phyloP scores from a whole-genome alignment of 2,113 vertebrate genomes.

The Theropithecus gelada region DNA sequence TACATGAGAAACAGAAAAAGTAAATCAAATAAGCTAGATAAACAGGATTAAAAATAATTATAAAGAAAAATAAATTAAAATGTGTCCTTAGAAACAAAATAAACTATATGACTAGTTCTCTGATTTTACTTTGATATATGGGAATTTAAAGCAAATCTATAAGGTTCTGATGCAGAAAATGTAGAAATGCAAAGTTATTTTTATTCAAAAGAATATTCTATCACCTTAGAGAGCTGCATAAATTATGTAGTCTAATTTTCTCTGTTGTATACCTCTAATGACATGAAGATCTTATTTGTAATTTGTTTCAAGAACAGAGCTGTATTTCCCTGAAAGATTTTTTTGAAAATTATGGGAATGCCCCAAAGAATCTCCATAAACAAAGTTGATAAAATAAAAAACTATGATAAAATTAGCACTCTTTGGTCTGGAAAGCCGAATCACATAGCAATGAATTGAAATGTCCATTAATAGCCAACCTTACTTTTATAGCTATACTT shows the following conservation, averaged over 20 bases:
- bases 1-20: background rate
- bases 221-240: constrained; percentile 44
- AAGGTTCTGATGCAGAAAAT: constrained; percentile 2
- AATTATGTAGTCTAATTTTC: constrained; percentile 40
- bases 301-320: constrained; percentile 77
- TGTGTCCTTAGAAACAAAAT: background rate
- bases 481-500: constrained; percentile 19
- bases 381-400: constrained; percentile 71
- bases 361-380: constrained; percentile 70
- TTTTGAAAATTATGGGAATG: constrained; percentile 75
- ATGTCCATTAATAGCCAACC: background rate
- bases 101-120: background rate
- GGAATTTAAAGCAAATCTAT: background rate
- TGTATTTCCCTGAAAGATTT: constrained; percentile 64
- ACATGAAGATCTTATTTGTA: constrained; percentile 71
- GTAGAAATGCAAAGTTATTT: constrained; percentile 33
- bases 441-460: background rate
- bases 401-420: constrained; percentile 50
- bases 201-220: constrained; percentile 63
- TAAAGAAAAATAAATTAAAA: background rate
- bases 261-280: constrained; percentile 59
- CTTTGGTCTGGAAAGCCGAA: constrained; percentile 37
- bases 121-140: background rate
- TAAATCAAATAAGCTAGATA: constrained; percentile 20
- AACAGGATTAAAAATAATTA: background rate